These are phyloP conservation scores for Paramuricea clavata DNA, from an alignment of 92 coral and sea anemone species.

Conservation along the genomic window DNA sequence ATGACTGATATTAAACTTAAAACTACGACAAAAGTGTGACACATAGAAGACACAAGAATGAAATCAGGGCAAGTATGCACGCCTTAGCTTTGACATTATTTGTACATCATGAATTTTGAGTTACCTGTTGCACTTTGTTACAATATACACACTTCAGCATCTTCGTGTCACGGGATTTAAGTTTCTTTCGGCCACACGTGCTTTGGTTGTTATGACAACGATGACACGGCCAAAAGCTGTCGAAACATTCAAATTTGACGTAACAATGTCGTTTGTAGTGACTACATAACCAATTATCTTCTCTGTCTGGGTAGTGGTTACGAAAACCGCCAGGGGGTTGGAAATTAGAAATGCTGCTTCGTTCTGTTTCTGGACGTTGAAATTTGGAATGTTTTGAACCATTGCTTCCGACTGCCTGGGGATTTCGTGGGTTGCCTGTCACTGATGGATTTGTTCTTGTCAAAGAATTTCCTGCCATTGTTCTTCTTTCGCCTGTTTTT, in stretches of 20 bases:
- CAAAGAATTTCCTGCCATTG: not conserved
- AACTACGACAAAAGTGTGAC: too few species aligned
- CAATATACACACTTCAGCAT: constrained; percentile 78
- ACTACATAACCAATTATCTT: constrained; percentile 61
- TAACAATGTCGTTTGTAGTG: constrained; percentile 87
- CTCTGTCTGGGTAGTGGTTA: not conserved
- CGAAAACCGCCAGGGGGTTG: not conserved
- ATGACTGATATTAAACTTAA: too few species aligned
- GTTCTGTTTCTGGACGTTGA: not conserved
- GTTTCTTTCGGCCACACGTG: constrained; percentile 59
- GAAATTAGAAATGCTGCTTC: not conserved
- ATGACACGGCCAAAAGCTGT: constrained; percentile 79
- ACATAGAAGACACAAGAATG: not conserved
- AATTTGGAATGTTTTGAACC: constrained; percentile 13
- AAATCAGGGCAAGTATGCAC: too few species aligned
- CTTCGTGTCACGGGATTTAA: constrained; percentile 79
- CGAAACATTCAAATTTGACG: constrained; percentile 81
- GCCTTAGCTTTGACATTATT: not conserved
- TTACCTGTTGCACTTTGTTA: constrained; percentile 72
- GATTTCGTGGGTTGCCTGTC: not conserved
- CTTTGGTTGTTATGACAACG: constrained; percentile 81
- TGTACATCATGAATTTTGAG: not conserved
- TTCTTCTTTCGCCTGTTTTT: not conserved
- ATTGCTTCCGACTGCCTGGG: not conserved
- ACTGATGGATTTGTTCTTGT: not conserved